Conservation (phyloP, 2,888 invertebrate species). For the Eledona agricola region DNA sequence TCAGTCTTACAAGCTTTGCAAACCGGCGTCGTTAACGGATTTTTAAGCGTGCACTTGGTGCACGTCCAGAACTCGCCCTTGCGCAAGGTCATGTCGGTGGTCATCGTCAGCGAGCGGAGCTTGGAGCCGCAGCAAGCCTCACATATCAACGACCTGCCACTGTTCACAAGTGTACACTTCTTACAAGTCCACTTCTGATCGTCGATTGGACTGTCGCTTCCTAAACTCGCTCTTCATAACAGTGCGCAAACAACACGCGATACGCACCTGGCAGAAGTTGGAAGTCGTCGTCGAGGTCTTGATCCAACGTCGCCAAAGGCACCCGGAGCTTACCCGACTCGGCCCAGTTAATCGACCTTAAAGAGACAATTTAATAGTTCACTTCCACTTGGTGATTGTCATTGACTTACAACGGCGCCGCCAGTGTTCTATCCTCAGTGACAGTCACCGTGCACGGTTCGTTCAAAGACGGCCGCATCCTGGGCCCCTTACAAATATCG, state of each 20-base stretch:
- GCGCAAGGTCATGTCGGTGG: constrained; percentile 74
- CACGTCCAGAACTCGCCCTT: constrained; percentile 84
- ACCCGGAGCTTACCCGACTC: constrained; percentile 60
- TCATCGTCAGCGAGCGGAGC: constrained; percentile 71
- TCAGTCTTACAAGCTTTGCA: constrained; percentile 83
- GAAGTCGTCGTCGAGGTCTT: constrained; percentile 76
- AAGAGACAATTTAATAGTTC: constrained; percentile 31
- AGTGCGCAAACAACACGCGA: background rate
- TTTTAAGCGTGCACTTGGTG: constrained; percentile 82
- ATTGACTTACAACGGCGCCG: constrained; percentile 49
- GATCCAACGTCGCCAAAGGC: constrained; percentile 74
- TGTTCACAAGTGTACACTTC: constrained; percentile 88
- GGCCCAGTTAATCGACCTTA: constrained; percentile 58
- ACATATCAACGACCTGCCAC: constrained; percentile 75
- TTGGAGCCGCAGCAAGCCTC: constrained; percentile 89
- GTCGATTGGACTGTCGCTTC: constrained; percentile 44
- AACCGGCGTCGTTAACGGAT: constrained; percentile 71
- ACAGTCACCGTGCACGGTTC: constrained; percentile 78
- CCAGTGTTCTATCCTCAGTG: constrained; percentile 65
- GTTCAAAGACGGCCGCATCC: constrained; percentile 69
- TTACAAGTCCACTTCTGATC: constrained; percentile 81
- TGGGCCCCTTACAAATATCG: constrained; percentile 80
- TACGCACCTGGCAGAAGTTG: constrained; percentile 70
- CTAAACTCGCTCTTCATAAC: background rate
- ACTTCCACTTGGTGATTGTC: too few relatives aligned